Evolutionary conservation across 1,140 invertebrate genomes (phyloP).

Genomic region (Samia ricini): DNA sequence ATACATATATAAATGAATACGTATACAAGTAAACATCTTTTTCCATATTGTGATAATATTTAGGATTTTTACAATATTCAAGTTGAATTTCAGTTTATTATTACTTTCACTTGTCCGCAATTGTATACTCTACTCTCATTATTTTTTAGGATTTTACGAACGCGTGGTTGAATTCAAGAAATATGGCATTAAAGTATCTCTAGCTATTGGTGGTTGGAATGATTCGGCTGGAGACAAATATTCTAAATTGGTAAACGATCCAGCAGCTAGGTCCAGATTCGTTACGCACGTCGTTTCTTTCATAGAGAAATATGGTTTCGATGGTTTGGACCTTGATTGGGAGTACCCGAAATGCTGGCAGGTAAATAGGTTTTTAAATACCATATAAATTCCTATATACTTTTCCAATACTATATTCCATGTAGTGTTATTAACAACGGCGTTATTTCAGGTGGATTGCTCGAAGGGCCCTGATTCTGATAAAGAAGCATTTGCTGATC

Average conservation of each 20-base stretch:
- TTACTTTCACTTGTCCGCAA: no score
- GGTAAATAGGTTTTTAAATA: constrained; percentile 56
- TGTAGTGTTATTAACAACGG: no score
- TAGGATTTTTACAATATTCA: no score
- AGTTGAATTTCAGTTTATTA: no score
- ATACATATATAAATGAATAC: no score
- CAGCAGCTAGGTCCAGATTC: constrained; percentile 84
- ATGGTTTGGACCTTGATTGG: constrained; percentile 94
- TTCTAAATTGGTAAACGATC: constrained; percentile 87
- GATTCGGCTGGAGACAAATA: constrained; percentile 93
- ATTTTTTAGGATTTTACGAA: constrained; percentile 87
- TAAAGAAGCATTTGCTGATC: constrained; percentile 86
- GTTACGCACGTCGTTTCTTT: constrained; percentile 86
- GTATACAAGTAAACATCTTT: no score
- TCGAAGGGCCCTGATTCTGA: constrained; percentile 90
- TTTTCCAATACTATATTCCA: no score
- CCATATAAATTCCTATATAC: no score
- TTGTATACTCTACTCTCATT: no score
- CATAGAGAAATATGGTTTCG: constrained; percentile 89
- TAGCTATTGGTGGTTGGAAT: constrained; percentile 94
- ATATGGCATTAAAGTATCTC: constrained; percentile 88
- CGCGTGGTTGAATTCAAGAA: constrained; percentile 87
- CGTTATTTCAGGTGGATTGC: constrained; percentile 83
- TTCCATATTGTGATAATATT: no score
- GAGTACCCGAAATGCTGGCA: constrained; percentile 95